Base-by-base conservation (phyloP, 1,140 invertebrate species). In the Caenorhabditis inopinata region DNA sequence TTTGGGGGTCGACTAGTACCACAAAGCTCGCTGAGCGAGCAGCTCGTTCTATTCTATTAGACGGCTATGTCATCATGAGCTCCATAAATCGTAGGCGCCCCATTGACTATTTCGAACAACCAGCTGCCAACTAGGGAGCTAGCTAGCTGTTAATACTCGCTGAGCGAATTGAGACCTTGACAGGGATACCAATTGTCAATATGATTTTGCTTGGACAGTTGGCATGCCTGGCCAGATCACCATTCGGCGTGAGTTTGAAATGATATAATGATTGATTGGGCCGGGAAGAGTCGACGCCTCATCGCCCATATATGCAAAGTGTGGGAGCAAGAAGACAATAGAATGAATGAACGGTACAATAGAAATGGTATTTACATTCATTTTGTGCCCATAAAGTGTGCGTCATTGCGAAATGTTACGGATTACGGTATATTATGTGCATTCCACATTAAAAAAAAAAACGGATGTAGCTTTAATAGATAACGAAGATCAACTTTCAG, bases 171-270 rank as follows among this genome's bases (percentile, higher is more conserved):
- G 53, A 62, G 53, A 62, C 53, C 53, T 32, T n/a, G 53, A 62
- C 53, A 62, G 29, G 53, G 53, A 62, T 62, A 62, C 53, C 53
- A 62, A 62, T 62, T 62, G 53, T 32, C 27, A 9, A 53, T 14
- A 53, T 0, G 7, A 25, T 9, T 53, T 53, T 18, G 53, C 1
- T 62, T 25, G 6, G 53, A 62, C 53, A 62, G 27, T 62, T 62
- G 53, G 53, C 14, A 62, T 62, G 27, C 53, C 27, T 32, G 29
- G 53, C 29, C 53, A 32, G 53, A 29, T 62, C 27, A 14, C 53
- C 27, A 62, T 29, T 29, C 53, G 53, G 16, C 16, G 49, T 5
- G 53, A 62, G 27, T 62, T 32, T 32, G 53, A 32, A 62, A 32
- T 62, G 53, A 62, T 62, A 32, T 12, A 21, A 51, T 16, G 7